Percentiles rank a stretch among this genome's conserved stretches.
These are phyloP conservation scores for Cyprichromis sp. DNA, from an alignment of 2,113 vertebrate genomes.

Conservation along the genomic window DNA sequence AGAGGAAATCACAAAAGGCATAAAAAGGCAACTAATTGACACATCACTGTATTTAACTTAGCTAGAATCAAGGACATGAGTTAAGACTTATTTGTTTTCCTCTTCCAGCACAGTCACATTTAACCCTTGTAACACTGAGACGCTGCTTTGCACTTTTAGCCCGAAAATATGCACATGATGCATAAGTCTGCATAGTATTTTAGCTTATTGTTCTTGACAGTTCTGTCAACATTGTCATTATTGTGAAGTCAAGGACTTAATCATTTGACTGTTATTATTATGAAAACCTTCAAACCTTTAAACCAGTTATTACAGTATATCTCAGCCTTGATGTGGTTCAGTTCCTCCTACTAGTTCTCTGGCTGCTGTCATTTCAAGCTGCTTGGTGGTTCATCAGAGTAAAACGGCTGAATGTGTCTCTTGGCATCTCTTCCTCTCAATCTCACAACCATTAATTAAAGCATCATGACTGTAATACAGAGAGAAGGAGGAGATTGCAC, in stretches of 20 bases:
- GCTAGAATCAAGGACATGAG: not conserved
- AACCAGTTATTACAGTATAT: not conserved
- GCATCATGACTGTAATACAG: not conserved
- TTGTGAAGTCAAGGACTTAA: not conserved
- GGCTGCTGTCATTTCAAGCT: constrained; percentile 3
- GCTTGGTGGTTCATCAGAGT: not conserved
- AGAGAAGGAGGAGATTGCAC: not conserved
- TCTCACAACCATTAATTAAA: constrained; percentile 53
- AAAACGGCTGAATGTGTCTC: not conserved
- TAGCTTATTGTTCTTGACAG: not conserved
- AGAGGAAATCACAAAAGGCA: not conserved
- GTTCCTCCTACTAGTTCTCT: not conserved
- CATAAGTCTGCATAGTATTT: not conserved
- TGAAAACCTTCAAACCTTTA: not conserved
- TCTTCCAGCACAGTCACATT: not conserved
- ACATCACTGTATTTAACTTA: not conserved
- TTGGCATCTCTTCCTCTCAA: not conserved
- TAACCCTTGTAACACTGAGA: not conserved
- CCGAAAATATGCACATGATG: not conserved
- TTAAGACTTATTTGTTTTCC: not conserved
- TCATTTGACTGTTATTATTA: not conserved
- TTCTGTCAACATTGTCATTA: not conserved
- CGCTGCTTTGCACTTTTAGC: not conserved
- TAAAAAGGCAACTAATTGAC: not conserved
- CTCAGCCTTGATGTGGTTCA: not conserved